These are phyloP conservation scores for Nannospalax galili DNA, from an alignment of 2,113 vertebrate genomes.

Conservation along the genomic window DNA sequence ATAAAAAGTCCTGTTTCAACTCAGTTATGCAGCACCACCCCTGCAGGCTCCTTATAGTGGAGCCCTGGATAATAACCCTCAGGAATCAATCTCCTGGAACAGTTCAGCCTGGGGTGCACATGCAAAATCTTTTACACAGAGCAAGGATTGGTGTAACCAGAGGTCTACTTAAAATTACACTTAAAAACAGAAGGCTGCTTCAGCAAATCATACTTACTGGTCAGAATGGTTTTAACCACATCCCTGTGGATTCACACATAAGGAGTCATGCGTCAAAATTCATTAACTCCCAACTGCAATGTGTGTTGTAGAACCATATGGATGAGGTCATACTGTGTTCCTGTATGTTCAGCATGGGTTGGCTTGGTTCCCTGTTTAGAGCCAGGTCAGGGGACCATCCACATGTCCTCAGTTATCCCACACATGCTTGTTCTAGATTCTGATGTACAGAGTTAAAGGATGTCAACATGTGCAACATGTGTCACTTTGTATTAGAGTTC, in stretches of 20 bases:
- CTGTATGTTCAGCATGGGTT: background rate
- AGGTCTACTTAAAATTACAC: background rate
- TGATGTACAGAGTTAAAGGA: background rate
- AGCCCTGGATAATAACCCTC: background rate
- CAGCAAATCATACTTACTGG: background rate
- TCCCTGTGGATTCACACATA: background rate
- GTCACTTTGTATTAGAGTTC: background rate
- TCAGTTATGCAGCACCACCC: background rate
- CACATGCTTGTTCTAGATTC: background rate
- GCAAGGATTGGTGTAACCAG: background rate
- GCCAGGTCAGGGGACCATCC: background rate
- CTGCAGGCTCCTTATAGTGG: background rate
- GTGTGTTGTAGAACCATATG: background rate
- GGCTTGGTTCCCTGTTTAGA: background rate
- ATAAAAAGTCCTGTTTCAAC: background rate
- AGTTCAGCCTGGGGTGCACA: background rate
- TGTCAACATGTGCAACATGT: background rate
- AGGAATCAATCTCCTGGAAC: background rate
- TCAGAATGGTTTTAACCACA: background rate
- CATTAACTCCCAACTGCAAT: background rate
- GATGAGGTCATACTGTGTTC: background rate
- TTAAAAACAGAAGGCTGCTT: background rate
- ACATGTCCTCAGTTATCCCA: fast-evolving
- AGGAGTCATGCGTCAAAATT: background rate
- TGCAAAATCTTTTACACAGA: background rate